These are phyloP conservation scores for Chrysolina oricalcia DNA, from an alignment of 2,888 invertebrate species.

Conservation along the genomic window DNA sequence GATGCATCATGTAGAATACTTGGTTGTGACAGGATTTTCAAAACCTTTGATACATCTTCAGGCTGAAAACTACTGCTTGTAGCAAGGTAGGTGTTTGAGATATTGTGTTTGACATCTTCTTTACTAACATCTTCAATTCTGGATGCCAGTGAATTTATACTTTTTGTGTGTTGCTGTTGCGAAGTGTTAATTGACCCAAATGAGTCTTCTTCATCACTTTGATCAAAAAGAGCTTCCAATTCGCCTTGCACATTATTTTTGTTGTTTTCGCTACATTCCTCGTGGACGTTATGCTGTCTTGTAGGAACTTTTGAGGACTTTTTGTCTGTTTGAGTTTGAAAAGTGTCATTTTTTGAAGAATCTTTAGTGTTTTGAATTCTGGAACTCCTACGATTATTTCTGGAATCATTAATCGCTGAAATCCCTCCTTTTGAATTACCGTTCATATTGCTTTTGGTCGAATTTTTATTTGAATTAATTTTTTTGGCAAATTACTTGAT, in stretches of 20 bases:
- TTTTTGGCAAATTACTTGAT: not conserved
- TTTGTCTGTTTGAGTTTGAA: not conserved
- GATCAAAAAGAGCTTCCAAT: not conserved
- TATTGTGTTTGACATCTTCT: not conserved
- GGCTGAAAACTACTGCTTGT: slow-evolving; percentile 32
- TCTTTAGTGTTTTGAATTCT: slow-evolving; percentile 16
- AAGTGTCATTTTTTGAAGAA: not conserved
- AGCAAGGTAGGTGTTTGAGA: slow-evolving; percentile 14
- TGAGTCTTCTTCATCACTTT: slow-evolving; percentile 31
- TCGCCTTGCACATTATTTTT: not conserved
- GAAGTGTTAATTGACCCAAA: slow-evolving; percentile 32
- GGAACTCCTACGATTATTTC: slow-evolving; percentile 22
- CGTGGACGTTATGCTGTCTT: not conserved
- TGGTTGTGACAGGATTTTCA: slow-evolving; percentile 62
- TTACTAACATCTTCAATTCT: not conserved
- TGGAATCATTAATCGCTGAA: not conserved
- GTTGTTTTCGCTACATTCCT: not conserved
- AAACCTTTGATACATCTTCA: slow-evolving; percentile 61
- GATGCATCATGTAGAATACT: slow-evolving; percentile 40
- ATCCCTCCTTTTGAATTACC: not conserved
- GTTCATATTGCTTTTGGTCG: not conserved
- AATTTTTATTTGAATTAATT: slow-evolving; percentile 2
- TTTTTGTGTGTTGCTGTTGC: slow-evolving; percentile 24
- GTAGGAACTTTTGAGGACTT: not conserved
- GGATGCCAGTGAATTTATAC: slow-evolving; percentile 11